These are phyloP conservation scores for Megaustenia siamemsis DNA, from an alignment of 2,888 invertebrate genomes.

Conservation along the genomic window DNA sequence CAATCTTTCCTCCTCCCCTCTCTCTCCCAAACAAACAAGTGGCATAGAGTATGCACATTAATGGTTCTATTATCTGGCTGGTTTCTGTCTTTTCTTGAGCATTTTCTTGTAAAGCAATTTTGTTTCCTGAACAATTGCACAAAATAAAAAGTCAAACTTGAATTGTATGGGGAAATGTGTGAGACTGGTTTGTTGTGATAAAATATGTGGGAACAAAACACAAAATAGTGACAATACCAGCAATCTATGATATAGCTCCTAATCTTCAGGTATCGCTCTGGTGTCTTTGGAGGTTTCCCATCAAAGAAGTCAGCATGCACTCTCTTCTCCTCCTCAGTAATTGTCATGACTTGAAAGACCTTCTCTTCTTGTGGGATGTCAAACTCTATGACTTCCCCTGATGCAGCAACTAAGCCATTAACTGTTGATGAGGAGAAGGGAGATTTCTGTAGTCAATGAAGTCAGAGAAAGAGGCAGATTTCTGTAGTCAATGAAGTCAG, in stretches of 20 bases:
- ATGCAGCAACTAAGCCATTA: slow-evolving; percentile 64
- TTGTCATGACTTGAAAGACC: slow-evolving; percentile 77
- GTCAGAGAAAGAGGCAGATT: no score
- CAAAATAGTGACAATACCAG: slow-evolving; percentile 79
- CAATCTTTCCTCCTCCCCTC: no score
- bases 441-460: neutral
- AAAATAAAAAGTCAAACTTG: no score
- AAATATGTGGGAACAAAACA: neutral
- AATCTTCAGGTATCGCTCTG: slow-evolving; percentile 83
- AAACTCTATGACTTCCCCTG: slow-evolving; percentile 72
- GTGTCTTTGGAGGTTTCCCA: slow-evolving; percentile 82
- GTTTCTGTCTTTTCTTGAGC: no score
- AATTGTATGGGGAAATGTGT: no score
- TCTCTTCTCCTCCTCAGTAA: slow-evolving; percentile 83
- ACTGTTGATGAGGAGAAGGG: slow-evolving; percentile 56
- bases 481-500: no score
- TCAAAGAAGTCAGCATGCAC: slow-evolving; percentile 84
- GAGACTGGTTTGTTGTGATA: no score
- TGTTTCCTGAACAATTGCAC: no score
- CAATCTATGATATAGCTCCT: slow-evolving; percentile 83
- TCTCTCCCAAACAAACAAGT: no score
- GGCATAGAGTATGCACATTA: no score
- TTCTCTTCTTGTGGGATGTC: slow-evolving; percentile 82
- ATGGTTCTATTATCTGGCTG: no score
- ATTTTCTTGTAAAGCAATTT: no score